Percentiles rank a stretch among this genome's conserved stretches.
Evolutionary conservation across 2,113 vertebrate species (phyloP).

Genomic region (Felis catus): DNA sequence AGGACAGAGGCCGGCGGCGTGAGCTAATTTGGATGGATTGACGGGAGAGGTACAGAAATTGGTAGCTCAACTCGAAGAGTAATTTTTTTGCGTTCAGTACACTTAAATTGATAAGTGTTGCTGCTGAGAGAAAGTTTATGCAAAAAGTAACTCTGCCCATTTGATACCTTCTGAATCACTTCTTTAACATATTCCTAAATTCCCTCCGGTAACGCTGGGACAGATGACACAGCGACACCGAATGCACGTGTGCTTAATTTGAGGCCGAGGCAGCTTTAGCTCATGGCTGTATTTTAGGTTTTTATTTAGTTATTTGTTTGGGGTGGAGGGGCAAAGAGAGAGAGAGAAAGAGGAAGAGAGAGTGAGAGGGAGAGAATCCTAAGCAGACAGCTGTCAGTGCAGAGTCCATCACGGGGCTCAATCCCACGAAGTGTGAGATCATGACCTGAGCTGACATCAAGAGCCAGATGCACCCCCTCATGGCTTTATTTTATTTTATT

Average conservation of each 20-base stretch:
- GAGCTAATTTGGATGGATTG: background rate
- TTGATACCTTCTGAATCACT: background rate
- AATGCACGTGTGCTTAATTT: background rate
- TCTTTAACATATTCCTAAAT: background rate
- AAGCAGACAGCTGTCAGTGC: too few relatives aligned
- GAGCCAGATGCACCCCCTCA: too few relatives aligned
- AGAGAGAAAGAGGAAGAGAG: too few relatives aligned
- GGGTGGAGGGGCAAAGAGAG: too few relatives aligned
- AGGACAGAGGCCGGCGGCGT: background rate
- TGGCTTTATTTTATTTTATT: too few relatives aligned
- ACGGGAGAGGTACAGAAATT: constrained; percentile 5
- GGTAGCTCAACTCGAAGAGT: background rate
- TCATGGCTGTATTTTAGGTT: background rate
- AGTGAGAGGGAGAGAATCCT: too few relatives aligned
- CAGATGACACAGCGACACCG: background rate
- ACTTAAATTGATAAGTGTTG: background rate
- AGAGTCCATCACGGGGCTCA: too few relatives aligned
- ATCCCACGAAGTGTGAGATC: too few relatives aligned
- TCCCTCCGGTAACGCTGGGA: background rate
- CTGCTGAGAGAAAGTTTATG: background rate
- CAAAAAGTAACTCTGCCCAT: background rate
- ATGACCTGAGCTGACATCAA: too few relatives aligned
- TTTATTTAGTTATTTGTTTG: too few relatives aligned
- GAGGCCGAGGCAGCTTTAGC: background rate
- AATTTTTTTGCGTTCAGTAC: constrained; percentile 21